phyloP scores from a whole-genome alignment of 2,113 vertebrate species.

The Tetrao urogallus region DNA sequence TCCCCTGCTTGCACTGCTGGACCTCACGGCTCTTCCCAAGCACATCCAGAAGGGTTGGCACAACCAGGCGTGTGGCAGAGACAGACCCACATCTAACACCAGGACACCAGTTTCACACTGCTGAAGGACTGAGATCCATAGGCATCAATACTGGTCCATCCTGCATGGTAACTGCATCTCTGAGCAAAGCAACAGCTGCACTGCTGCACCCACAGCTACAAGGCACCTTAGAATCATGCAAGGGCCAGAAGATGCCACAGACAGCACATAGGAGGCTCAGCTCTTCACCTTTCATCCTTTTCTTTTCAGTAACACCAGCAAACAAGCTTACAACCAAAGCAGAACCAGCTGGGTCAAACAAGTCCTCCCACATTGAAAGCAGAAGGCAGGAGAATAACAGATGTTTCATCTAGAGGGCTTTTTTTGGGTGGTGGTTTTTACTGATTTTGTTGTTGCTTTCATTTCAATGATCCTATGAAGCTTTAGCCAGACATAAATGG shows the following conservation, averaged over 20 bases:
- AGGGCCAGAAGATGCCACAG: background rate
- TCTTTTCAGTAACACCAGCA: background rate
- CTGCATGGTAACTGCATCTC: background rate
- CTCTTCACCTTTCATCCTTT: background rate
- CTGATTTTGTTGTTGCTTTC: background rate
- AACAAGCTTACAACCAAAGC: background rate
- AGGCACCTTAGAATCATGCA: accelerated
- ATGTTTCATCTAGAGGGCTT: background rate
- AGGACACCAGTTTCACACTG: background rate
- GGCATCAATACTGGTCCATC: background rate
- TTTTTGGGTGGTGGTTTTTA: background rate
- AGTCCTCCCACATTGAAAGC: background rate
- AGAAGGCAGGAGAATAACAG: background rate
- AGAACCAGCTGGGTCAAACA: background rate
- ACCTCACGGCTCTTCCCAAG: background rate
- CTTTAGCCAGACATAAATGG: background rate
- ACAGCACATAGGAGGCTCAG: accelerated
- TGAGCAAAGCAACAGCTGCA: background rate
- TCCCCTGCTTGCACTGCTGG: accelerated
- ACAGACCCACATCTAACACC: background rate
- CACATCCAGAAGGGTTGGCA: background rate
- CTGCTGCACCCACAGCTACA: background rate
- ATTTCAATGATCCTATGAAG: background rate
- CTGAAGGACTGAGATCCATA: background rate
- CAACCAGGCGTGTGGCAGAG: background rate